These are phyloP conservation scores for Aphelenchoides fujianensis DNA, from an alignment of 1,140 invertebrate species.

Conservation along the genomic window DNA sequence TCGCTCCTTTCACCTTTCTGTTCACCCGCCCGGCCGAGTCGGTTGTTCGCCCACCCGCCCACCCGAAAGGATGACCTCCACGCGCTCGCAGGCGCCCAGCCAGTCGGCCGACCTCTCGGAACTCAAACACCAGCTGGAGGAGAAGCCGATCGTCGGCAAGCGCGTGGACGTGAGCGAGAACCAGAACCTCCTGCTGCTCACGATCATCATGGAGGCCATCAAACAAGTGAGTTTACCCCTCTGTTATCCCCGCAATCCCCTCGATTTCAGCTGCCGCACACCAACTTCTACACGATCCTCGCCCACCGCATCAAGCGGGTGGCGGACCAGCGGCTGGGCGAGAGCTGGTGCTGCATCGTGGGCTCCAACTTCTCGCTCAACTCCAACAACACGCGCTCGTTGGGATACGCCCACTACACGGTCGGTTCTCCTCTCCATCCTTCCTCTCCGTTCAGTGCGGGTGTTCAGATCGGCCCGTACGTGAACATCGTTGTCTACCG, in stretches of 20 bases:
- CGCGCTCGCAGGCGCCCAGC: too few relatives aligned
- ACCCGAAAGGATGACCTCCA: not conserved
- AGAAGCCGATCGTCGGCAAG: not conserved
- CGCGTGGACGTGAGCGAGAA: not conserved
- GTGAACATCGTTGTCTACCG: not conserved
- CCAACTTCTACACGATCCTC: not conserved
- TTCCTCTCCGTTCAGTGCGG: too few relatives aligned
- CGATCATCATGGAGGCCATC: not conserved
- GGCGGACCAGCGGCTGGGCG: not conserved
- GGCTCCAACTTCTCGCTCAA: not conserved
- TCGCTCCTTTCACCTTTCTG: too few relatives aligned
- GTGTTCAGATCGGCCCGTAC: not conserved
- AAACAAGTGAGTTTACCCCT: conserved; percentile 2
- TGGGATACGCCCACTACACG: not conserved
- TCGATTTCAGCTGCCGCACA: not conserved
- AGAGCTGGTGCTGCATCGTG: not conserved
- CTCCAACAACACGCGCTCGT: not conserved
- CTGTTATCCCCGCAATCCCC: not conserved
- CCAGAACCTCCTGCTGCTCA: not conserved
- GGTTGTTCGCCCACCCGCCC: too few relatives aligned
- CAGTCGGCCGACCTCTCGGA: not conserved
- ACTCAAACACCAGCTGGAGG: not conserved
- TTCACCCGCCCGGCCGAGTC: not conserved
- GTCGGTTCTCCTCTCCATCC: too few relatives aligned
- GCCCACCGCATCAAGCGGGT: not conserved